phyloP scores from a whole-genome alignment of 2,113 vertebrate genomes.

The Candoia aspera region DNA sequence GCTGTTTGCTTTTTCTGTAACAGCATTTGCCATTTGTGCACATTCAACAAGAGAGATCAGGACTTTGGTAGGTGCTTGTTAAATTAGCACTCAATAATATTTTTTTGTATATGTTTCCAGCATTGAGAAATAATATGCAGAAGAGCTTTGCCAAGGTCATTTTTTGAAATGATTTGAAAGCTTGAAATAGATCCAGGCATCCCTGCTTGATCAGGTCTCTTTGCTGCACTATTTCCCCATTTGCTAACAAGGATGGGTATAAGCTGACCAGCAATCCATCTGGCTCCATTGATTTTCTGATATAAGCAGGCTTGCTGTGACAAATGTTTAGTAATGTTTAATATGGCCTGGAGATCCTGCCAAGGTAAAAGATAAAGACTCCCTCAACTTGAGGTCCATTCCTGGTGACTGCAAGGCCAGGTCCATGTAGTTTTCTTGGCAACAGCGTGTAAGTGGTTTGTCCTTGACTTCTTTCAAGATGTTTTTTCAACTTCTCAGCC shows the following conservation, averaged over 20 bases:
- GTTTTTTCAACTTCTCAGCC: too few species aligned
- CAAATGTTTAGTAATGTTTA: not conserved
- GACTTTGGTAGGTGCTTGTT: not conserved
- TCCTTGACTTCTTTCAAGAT: not conserved
- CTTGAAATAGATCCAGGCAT: not conserved
- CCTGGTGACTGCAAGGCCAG: not conserved
- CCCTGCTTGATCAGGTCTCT: not conserved
- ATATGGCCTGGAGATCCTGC: not conserved
- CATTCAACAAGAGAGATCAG: not conserved
- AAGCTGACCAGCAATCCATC: not conserved
- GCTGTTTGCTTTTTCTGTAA: conserved; percentile 8
- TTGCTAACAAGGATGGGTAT: not conserved
- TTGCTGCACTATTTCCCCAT: not conserved
- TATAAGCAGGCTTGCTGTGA: not conserved
- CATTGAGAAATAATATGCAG: not conserved
- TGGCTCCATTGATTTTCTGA: not conserved
- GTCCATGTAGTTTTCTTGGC: not conserved
- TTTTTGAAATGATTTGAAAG: not conserved
- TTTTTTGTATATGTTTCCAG: not conserved
- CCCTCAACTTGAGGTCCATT: not conserved
- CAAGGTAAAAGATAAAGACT: not conserved
- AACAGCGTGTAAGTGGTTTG: not conserved
- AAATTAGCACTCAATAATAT: not conserved
- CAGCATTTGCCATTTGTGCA: not conserved
- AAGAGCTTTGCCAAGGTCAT: not conserved